These are phyloP conservation scores for Caenorhabditis sp. DNA, from an alignment of 2,888 invertebrate genomes.

Conservation along the genomic window DNA sequence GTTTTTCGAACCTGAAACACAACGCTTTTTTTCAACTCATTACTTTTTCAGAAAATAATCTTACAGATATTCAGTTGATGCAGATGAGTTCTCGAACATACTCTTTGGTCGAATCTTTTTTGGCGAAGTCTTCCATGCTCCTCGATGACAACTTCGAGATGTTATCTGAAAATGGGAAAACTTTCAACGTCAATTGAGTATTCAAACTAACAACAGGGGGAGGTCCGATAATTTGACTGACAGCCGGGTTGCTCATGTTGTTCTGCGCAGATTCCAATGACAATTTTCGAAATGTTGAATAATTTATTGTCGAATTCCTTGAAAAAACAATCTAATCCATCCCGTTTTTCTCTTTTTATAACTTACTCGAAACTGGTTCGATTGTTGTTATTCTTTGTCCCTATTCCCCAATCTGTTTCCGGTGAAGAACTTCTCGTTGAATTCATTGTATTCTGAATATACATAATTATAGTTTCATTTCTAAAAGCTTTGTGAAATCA, in stretches of 20 bases:
- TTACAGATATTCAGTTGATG: conserved; percentile 21
- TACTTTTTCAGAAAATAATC: conserved; percentile 10
- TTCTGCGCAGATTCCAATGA: conserved; percentile 35
- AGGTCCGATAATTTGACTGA: background rate
- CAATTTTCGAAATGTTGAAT: conserved; percentile 48
- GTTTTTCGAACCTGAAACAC: conserved; percentile 27
- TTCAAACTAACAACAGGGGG: background rate
- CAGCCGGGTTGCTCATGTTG: conserved; percentile 5
- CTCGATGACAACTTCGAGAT: conserved; percentile 33
- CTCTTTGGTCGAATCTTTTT: conserved; percentile 30
- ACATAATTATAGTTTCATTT: background rate
- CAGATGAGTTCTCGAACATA: conserved; percentile 19
- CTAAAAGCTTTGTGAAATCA: too few species aligned
- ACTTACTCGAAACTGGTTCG: background rate
- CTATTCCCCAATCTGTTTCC: conserved; percentile 8
- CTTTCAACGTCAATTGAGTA: too few species aligned
- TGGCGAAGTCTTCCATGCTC: conserved; percentile 34
- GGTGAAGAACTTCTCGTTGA: conserved; percentile 38
- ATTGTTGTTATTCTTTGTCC: too few species aligned
- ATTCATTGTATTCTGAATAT: conserved; percentile 25
- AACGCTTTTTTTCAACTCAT: too few species aligned
- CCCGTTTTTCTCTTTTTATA: background rate
- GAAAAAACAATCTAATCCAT: conserved; percentile 12
- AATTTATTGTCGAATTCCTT: conserved; percentile 34
- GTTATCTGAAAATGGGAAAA: conserved; percentile 10